A percentile compares a stretch with the other conserved stretches of the same genome.
phyloP scores from a whole-genome alignment of 2,113 vertebrate genomes.

The Channa maculata region DNA sequence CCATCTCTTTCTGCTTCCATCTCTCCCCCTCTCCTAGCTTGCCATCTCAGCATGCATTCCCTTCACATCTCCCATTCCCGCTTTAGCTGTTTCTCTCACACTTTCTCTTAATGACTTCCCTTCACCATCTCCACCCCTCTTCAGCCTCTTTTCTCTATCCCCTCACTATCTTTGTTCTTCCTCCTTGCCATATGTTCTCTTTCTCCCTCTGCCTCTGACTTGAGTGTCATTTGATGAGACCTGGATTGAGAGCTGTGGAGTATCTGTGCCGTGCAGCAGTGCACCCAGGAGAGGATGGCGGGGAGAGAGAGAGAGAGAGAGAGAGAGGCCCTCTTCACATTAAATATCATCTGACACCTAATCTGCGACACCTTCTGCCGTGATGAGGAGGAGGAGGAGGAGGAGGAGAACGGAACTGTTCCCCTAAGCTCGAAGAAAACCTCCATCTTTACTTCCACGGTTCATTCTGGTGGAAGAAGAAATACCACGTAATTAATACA shows the following conservation, averaged over 20 bases:
- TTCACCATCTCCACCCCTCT: conserved; percentile 24
- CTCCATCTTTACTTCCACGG: conserved; percentile 18
- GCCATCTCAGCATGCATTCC: conserved; percentile 6
- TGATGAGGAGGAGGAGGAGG: conserved; percentile 4
- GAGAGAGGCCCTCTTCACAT: conserved; percentile 75
- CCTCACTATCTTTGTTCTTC: conserved; percentile 57
- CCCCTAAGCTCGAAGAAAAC: not conserved
- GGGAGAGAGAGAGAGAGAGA: conserved; percentile 65
- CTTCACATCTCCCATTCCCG: conserved; percentile 24
- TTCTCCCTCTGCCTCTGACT: conserved; percentile 33
- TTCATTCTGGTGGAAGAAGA: conserved; percentile 30
- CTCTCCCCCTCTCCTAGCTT: not conserved
- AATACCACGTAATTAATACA: conserved; percentile 67
- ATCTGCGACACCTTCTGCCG: conserved; percentile 76
- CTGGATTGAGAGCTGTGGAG: conserved; percentile 69
- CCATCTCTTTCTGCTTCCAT: not conserved
- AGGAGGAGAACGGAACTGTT: conserved; percentile 43
- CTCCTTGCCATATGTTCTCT: conserved; percentile 30
- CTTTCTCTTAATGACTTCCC: conserved; percentile 53
- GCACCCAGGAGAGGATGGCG: conserved; percentile 72
- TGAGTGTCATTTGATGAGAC: conserved; percentile 72
- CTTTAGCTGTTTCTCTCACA: conserved; percentile 14
- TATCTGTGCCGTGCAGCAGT: conserved; percentile 69
- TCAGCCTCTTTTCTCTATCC: conserved; percentile 32
- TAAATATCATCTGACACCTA: conserved; percentile 82